phyloP scores from a whole-genome alignment of 2,113 vertebrate species.

The Butastur rufipennis region DNA sequence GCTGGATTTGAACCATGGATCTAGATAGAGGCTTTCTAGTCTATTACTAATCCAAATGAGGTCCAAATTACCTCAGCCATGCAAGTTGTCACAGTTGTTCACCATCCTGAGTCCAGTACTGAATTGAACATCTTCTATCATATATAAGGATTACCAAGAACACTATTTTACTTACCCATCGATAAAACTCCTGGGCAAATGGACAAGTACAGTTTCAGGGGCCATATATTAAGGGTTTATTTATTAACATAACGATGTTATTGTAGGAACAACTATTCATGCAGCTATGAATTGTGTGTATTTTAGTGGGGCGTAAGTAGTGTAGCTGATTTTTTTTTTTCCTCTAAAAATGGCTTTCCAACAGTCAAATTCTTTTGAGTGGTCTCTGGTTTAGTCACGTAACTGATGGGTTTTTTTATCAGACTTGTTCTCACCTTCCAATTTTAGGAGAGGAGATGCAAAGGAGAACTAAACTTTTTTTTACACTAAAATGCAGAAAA shows the following conservation, averaged over 20 bases:
- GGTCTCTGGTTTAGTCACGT: not conserved
- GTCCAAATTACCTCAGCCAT: not conserved
- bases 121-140: not conserved
- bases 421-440: not conserved
- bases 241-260: not conserved
- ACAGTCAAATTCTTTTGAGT: not conserved
- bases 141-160: not conserved
- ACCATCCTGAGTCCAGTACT: fast-evolving
- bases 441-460: not conserved
- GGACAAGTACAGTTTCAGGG: not conserved
- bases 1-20: not conserved
- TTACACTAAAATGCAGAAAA: not conserved
- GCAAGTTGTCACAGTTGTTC: not conserved
- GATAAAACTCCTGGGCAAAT: not conserved
- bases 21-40: not conserved
- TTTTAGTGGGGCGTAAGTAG: not conserved
- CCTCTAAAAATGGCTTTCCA: not conserved
- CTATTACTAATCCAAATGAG: not conserved
- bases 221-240: not conserved
- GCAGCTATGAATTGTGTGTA: not conserved
- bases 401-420: not conserved
- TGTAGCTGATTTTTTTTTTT: not conserved
- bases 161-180: not conserved
- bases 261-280: not conserved
- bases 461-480: not conserved